A percentile compares a stretch with the other conserved stretches of the same genome.
Conservation (phyloP, 1,140 invertebrate species). For the Scaptomyza graminum region DNA sequence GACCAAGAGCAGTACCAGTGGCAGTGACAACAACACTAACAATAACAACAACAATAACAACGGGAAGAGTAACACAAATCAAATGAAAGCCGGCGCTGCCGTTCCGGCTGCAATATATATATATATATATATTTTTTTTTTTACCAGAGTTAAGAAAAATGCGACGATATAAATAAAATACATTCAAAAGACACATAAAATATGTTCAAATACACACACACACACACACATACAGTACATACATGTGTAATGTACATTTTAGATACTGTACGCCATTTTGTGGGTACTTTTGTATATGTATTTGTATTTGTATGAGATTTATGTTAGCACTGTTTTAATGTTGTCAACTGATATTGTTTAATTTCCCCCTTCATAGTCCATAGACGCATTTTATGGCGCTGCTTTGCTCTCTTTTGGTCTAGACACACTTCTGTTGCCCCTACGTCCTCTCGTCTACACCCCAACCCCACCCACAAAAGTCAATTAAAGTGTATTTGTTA, state of each 20-base stretch:
- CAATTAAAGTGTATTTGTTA: conserved; percentile 59
- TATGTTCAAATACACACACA: conserved; percentile 37
- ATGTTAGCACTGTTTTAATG: conserved; percentile 58
- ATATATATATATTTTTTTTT: conserved; percentile 31
- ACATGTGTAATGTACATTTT: conserved; percentile 6
- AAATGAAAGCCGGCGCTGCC: conserved; percentile 59
- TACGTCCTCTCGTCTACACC: not conserved
- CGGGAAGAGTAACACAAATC: conserved; percentile 71
- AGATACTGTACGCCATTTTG: conserved; percentile 24
- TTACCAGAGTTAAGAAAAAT: conserved; percentile 66
- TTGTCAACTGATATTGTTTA: conserved; percentile 57
- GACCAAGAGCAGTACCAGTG: conserved; percentile 57
- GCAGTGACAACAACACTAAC: conserved; percentile 13
- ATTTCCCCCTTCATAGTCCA: conserved; percentile 16
- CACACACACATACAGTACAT: conserved; percentile 4
- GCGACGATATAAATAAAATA: conserved; percentile 74
- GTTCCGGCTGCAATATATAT: conserved; percentile 49
- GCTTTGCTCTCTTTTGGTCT: not conserved
- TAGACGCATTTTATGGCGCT: conserved; percentile 24
- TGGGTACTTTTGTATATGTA: conserved; percentile 3
- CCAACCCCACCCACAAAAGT: conserved; percentile 38
- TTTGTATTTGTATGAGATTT: conserved; percentile 44
- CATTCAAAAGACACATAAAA: conserved; percentile 62
- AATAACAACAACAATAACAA: conserved; percentile 41
- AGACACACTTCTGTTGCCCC: not conserved